These are phyloP conservation scores for Drosophila limbata DNA, from an alignment of 2,888 invertebrate genomes.

Conservation along the genomic window DNA sequence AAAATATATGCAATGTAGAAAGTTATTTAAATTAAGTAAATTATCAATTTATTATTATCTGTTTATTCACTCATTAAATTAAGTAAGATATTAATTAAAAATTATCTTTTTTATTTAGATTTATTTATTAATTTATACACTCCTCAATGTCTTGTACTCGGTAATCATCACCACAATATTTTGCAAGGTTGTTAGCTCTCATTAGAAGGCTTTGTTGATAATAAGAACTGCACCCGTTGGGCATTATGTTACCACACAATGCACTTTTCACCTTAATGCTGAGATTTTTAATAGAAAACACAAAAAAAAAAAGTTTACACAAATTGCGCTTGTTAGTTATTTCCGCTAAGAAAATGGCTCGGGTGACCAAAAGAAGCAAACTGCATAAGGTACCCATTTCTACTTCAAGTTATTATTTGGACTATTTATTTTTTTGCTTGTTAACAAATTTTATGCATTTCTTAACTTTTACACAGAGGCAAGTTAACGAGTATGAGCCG, in stretches of 20 bases:
- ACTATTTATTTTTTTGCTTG: conserved; percentile 56
- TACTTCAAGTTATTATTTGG: conserved; percentile 42
- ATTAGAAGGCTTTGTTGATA: conserved; percentile 37
- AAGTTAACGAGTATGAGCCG: conserved; percentile 69
- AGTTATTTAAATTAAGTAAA: no score
- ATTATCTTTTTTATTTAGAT: background rate
- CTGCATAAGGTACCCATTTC: conserved; percentile 18
- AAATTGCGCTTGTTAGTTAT: conserved; percentile 74
- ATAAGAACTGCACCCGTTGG: conserved; percentile 11
- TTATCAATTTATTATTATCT: no score
- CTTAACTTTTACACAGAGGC: conserved; percentile 70
- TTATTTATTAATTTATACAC: background rate
- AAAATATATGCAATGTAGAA: no score
- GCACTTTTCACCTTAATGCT: conserved; percentile 23
- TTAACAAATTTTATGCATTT: conserved; percentile 82
- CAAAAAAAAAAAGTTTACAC: conserved; percentile 27
- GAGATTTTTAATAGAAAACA: conserved; percentile 17
- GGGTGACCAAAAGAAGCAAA: conserved; percentile 44
- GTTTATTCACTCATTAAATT: no score
- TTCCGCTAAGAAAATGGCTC: conserved; percentile 72
- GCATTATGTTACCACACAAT: conserved; percentile 40
- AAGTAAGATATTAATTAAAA: background rate
- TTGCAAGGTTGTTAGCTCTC: conserved; percentile 18
- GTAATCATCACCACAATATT: background rate
- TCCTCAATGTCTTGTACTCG: background rate